Evolutionary conservation across 2,113 vertebrate species (phyloP).

Genomic region (Eubucco bourcierii): DNA sequence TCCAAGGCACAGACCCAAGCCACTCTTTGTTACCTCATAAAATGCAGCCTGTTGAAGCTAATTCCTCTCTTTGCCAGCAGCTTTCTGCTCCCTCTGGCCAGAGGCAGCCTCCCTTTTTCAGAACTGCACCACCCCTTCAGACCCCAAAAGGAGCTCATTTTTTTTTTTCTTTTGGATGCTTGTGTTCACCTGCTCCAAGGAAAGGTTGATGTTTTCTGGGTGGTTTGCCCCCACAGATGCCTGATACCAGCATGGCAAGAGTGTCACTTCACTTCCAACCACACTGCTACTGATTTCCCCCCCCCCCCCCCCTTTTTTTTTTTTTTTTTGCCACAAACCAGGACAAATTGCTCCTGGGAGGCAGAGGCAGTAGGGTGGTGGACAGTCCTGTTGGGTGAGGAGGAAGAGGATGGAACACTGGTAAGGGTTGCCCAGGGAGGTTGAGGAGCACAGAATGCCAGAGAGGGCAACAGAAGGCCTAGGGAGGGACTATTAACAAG

Average conservation of each 20-base stretch:
- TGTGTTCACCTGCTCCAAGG: neutral
- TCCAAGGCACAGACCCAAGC: slow-evolving; percentile 67
- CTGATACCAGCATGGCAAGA: rapidly evolving
- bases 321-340: neutral
- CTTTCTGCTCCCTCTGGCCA: slow-evolving; percentile 40
- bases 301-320: too few species aligned
- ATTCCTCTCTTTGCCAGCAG: slow-evolving; percentile 58
- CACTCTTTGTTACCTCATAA: slow-evolving; percentile 67
- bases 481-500: too few species aligned
- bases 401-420: too few species aligned
- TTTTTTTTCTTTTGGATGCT: neutral
- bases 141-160: neutral
- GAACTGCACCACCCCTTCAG: neutral
- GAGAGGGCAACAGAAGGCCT: too few species aligned
- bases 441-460: too few species aligned
- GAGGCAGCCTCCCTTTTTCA: neutral
- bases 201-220: neutral
- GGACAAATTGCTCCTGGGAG: rapidly evolving
- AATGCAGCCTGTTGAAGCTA: slow-evolving; percentile 62
- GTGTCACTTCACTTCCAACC: neutral
- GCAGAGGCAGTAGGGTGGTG: too few species aligned
- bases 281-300: neutral
- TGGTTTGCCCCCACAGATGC: neutral
- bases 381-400: too few species aligned
- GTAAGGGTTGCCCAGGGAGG: too few species aligned